Conservation (phyloP, 2,797 vertebrate species). For the Spinus pinus region DNA sequence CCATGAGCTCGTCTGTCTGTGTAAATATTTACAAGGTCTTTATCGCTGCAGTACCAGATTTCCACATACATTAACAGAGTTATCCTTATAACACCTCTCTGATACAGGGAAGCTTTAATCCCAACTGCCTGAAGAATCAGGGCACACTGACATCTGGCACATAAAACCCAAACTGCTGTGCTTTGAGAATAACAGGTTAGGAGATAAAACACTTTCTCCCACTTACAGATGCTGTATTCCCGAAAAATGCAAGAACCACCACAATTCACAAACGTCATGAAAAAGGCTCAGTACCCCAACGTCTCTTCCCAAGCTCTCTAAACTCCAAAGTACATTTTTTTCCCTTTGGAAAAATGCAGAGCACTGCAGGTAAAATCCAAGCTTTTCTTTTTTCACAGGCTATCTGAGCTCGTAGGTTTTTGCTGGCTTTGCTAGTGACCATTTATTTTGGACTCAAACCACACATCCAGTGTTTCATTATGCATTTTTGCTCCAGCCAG, state of each 20-base stretch:
- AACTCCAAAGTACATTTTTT: neutral
- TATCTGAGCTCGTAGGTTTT: neutral
- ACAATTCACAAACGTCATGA: neutral
- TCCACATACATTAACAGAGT: neutral
- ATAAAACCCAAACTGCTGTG: neutral
- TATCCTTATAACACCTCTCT: slow-evolving; percentile 24
- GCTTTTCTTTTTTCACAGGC: neutral
- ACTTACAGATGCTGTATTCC: neutral
- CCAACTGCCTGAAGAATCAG: slow-evolving; percentile 1
- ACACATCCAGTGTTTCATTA: slow-evolving; percentile 33
- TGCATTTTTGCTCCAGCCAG: slow-evolving; percentile 35
- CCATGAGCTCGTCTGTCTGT: neutral
- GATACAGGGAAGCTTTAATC: slow-evolving; percentile 16
- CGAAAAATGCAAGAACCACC: neutral
- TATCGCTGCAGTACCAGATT: slow-evolving; percentile 11
- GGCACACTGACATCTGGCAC: slow-evolving; percentile 32
- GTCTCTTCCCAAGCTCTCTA: neutral
- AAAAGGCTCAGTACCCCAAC: neutral
- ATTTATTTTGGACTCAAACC: slow-evolving; percentile 50
- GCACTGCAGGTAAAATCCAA: neutral
- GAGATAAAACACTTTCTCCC: slow-evolving; percentile 43
- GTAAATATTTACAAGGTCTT: slow-evolving; percentile 58
- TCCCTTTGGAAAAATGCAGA: neutral
- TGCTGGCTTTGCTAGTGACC: slow-evolving; percentile 38
- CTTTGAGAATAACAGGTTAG: neutral